These are phyloP conservation scores for Tinea semifulvella DNA, from an alignment of 2,888 invertebrate species.

Conservation along the genomic window DNA sequence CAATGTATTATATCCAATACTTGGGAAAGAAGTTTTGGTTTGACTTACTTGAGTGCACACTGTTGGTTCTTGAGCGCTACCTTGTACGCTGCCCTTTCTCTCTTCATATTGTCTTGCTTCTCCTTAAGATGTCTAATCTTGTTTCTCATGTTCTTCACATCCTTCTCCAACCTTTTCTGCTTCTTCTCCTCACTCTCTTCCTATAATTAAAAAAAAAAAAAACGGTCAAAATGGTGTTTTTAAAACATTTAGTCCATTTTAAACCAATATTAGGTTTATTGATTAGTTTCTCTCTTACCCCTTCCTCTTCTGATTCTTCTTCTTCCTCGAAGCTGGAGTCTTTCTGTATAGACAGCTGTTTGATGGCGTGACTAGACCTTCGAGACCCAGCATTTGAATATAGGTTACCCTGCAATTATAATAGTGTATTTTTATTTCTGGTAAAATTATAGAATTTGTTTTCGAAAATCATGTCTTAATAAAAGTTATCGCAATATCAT, in stretches of 20 bases:
- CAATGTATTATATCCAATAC: no score
- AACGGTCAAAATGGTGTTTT: not conserved
- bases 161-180: slow-evolving; percentile 70
- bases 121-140: slow-evolving; percentile 73
- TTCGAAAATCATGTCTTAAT: no score
- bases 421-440: no score
- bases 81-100: slow-evolving; percentile 80
- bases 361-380: slow-evolving; percentile 60
- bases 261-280: no score
- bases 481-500: no score
- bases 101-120: slow-evolving; percentile 81
- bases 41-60: slow-evolving; percentile 69
- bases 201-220: slow-evolving; percentile 25
- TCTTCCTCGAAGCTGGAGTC: slow-evolving; percentile 65
- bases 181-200: slow-evolving; percentile 69
- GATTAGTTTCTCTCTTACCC: no score
- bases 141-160: slow-evolving; percentile 70
- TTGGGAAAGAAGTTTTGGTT: no score
- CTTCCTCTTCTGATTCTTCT: slow-evolving; percentile 61
- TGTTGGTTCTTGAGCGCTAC: slow-evolving; percentile 86
- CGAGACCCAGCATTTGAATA: slow-evolving; percentile 55
- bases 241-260: not conserved
- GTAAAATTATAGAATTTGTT: no score
- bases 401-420: slow-evolving; percentile 45
- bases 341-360: slow-evolving; percentile 56